phyloP scores from a whole-genome alignment of 2,888 invertebrate genomes.

The Esperia sulphurella region DNA sequence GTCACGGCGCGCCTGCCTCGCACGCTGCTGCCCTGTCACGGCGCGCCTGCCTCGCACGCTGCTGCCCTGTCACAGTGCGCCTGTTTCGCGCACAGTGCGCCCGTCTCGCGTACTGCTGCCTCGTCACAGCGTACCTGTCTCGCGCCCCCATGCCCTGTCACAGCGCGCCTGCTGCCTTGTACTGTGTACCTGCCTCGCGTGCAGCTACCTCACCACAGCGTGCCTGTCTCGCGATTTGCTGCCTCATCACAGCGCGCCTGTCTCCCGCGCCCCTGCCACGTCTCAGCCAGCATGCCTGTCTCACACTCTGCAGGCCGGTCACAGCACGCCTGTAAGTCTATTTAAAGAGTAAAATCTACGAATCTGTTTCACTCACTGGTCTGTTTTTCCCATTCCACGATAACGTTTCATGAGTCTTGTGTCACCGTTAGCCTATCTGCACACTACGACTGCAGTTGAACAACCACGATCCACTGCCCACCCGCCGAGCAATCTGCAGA shows the following conservation, averaged over 20 bases:
- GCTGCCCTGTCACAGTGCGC: conserved; percentile 3
- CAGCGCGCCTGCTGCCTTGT: conserved; percentile 10
- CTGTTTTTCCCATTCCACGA: too few relatives aligned
- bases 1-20: not conserved
- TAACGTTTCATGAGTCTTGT: too few relatives aligned
- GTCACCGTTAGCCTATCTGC: too few relatives aligned
- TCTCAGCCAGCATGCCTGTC: conserved; percentile 8
- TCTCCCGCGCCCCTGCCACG: conserved; percentile 7
- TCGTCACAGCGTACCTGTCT: not conserved
- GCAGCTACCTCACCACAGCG: conserved; percentile 11
- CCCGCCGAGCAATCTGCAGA: too few relatives aligned
- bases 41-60: not conserved
- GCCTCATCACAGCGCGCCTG: conserved; percentile 8
- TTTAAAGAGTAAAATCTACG: too few relatives aligned
- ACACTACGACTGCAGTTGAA: too few relatives aligned
- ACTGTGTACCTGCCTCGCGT: conserved; percentile 1
- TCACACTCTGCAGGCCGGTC: not conserved
- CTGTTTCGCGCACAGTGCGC: not conserved
- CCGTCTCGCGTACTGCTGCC: conserved; percentile 3
- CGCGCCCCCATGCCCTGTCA: conserved; percentile 11
- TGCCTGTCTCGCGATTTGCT: conserved; percentile 7
- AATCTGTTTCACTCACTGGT: not conserved
- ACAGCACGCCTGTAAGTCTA: not conserved
- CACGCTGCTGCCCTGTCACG: not conserved
- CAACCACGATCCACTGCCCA: too few relatives aligned